Evolutionary conservation across 2,113 vertebrate genomes (phyloP).

Genomic region (Riparia riparia): DNA sequence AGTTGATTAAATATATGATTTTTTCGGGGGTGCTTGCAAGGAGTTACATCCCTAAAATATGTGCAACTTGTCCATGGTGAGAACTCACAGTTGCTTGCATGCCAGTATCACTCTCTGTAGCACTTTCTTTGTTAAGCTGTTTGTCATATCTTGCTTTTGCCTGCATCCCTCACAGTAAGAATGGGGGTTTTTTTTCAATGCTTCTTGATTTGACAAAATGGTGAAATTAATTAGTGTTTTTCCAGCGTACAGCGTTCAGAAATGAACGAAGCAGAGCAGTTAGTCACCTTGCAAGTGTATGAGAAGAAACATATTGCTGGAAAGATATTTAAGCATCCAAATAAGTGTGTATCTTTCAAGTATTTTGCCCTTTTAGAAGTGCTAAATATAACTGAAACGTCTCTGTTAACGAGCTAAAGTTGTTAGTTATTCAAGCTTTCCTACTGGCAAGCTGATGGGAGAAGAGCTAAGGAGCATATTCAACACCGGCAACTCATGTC

Average conservation of each 20-base stretch:
- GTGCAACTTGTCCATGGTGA: not conserved
- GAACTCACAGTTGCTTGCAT: not conserved
- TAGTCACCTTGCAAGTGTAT: not conserved
- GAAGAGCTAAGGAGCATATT: not conserved
- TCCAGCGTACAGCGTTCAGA: not conserved
- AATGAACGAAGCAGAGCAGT: not conserved
- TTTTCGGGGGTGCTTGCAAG: not conserved
- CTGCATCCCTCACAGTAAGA: not conserved
- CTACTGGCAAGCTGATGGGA: not conserved
- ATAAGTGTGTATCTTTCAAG: slow-evolving; percentile 1
- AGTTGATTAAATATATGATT: not conserved
- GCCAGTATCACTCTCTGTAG: not conserved
- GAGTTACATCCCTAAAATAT: not conserved
- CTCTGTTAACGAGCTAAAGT: not conserved
- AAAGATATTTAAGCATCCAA: not conserved
- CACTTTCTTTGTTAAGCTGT: not conserved
- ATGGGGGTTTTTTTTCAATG: not conserved
- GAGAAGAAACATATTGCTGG: not conserved
- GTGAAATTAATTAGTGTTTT: not conserved
- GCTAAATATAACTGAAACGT: slow-evolving; percentile 36
- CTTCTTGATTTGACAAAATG: not conserved
- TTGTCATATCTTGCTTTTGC: not conserved
- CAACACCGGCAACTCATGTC: not conserved
- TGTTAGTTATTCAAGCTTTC: not conserved
- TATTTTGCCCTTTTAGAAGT: slow-evolving; percentile 25